Evolutionary conservation across 2,113 vertebrate genomes (phyloP), one percentile per base, ranked within the genome.

Genomic region (Nesogale talazaci): DNA sequence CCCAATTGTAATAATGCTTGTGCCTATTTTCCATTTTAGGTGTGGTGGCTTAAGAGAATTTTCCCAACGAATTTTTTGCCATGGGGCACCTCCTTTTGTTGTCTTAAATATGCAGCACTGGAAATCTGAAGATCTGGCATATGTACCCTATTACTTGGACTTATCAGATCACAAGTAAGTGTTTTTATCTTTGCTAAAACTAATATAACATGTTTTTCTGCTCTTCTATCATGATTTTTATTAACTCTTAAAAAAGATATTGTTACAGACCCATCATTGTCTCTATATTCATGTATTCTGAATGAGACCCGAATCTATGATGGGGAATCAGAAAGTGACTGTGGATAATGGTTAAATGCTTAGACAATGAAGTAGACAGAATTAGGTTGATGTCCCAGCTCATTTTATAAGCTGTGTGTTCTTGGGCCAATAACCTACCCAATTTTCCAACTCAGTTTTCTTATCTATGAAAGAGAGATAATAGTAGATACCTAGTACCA

Each of bases 41-140:
- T 99, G 99, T 97, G 97, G 98, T 89, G 98, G 98, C 17, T 97
- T 99, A 46, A 98, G 98, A 87, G 98, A 99, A 94, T 98, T 99
- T 95, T 98, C 98, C 42, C 98, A 98, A 75, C 97, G 98, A 94
- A 96, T 98, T 70, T 99, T 99, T 97, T 98, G 98, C 97, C 98
- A 99, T 0, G 98, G 98, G 9, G 97, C 98, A 12, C 99, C 99
- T 22, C 98, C 99, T 27, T 99, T 99, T 94, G 98, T 99, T 92
- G 99, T 99, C 83, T 97, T 99, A 94, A 99, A 99, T 98, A 99
- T 99, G 99, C 98, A 99, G 97, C 98, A 98, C 91, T 99, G 99
- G 99, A 99, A 98, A 96, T 98, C 98, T 22, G 98, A 99, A 97
- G 98, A 99, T 42, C 97, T 99, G 90, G 98, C 98, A 27, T 99